Evolutionary conservation across 2,113 vertebrate species (phyloP), one percentile per base, ranked within the genome.

Genomic region (Campylorhamphus procurvoides): DNA sequence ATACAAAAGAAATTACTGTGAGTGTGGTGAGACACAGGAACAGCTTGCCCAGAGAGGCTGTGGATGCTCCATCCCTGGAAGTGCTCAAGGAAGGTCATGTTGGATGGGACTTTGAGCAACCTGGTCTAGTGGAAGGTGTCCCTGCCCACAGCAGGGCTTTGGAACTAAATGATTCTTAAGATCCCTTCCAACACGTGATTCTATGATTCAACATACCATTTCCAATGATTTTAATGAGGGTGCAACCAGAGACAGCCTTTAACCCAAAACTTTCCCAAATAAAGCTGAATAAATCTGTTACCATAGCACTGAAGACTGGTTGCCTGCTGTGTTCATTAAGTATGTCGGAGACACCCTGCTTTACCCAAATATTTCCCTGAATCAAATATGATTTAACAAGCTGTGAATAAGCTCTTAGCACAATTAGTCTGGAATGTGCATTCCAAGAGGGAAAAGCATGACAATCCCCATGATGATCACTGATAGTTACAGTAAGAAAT

Each of bases 351-450:
- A 42, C 27, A 91, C 19, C 29, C 31, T 56, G 39, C 87, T 96
- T 87, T 74, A 83, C 83, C 64, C 47, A 92, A 95, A 56, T 87
- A 87, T 89, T 94, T 92, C 64, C 44, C 53, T 62, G 66, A 82
- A 82, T 81, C 20, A 37, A 91, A 40, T 63, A 47, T 40, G 39
- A 91, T 67, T 91, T 87, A 91, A 87, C 73, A 94, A 94, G 69
- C 84, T 92, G 73, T 91, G 86, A 95, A 84, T 84, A 94, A 93
- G 69, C 76, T 90, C 64, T 94, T 95, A 94, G 47, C 60, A 93
- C 86, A 96, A 94, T 89, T 94, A 91, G 37, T 52, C 84, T 89
- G 86, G 77, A 97, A 94, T 10, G 18, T 68, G 84, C 52, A 87
- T 90, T 94, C 80, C 86, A 89, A 80, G 83, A 92, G 94, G 86